Conservation (phyloP, 64 coral and sea anemone species). For the Montipora cactus region DNA sequence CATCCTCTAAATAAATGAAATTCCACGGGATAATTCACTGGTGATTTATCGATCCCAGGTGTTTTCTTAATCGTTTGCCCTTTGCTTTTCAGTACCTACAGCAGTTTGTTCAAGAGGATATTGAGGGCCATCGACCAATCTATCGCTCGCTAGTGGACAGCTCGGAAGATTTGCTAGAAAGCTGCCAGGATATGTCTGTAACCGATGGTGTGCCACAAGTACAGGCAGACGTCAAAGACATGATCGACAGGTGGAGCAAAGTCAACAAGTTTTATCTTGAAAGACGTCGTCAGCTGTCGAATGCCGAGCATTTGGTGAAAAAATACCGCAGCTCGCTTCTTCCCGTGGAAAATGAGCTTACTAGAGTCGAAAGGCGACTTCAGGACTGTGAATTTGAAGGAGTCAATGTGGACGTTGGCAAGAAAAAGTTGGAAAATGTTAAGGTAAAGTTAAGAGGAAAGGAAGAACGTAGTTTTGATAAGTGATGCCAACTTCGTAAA, state of each 20-base stretch:
- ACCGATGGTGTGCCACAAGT: conserved; percentile 83
- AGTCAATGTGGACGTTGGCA: conserved; percentile 69
- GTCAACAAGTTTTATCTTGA: conserved; percentile 83
- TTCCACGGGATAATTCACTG: too few relatives aligned
- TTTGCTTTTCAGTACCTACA: conserved; percentile 71
- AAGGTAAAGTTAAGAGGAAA: conserved; percentile 44
- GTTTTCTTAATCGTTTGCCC: too few relatives aligned
- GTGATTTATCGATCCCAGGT: too few relatives aligned
- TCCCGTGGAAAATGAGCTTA: conserved; percentile 79
- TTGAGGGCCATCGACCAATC: conserved; percentile 88
- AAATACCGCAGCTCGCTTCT: conserved; percentile 81
- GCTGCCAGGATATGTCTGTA: conserved; percentile 76
- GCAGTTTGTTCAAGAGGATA: conserved; percentile 95
- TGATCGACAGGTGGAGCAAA: conserved; percentile 83
- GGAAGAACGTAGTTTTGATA: neutral
- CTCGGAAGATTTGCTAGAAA: conserved; percentile 66
- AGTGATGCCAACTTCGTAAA: too few relatives aligned
- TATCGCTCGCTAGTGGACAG: conserved; percentile 84
- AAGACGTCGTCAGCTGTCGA: conserved; percentile 65
- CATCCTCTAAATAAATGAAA: too few relatives aligned
- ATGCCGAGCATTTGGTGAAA: conserved; percentile 85
- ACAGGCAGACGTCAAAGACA: conserved; percentile 73
- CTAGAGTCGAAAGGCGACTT: conserved; percentile 68
- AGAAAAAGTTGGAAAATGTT: conserved; percentile 54
- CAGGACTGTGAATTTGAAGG: conserved; percentile 86